A percentile compares a stretch with the other conserved stretches of the same genome.
phyloP scores from a whole-genome alignment of 2,888 invertebrate species.

The Anoncus sp. region DNA sequence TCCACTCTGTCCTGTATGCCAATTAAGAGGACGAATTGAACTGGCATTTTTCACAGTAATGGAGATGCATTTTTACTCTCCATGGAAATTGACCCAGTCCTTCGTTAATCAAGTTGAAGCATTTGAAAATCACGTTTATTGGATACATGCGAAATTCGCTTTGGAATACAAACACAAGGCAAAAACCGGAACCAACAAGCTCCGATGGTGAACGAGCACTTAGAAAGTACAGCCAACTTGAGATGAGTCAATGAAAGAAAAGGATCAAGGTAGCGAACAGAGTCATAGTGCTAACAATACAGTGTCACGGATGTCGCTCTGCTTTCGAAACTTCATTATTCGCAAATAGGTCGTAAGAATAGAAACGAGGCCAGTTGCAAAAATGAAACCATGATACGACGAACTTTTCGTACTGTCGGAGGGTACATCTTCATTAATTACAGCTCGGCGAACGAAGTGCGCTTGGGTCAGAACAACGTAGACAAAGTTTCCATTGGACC shows the following conservation, averaged over 20 bases:
- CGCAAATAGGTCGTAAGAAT: slow-evolving; percentile 19
- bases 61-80: no score
- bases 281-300: neutral
- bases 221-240: slow-evolving; percentile 15
- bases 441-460: slow-evolving; percentile 27
- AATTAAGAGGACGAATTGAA: no score
- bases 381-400: slow-evolving; percentile 22
- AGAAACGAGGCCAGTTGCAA: neutral
- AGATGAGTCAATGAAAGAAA: slow-evolving; percentile 2
- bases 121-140: no score
- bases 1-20: no score
- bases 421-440: slow-evolving; percentile 31
- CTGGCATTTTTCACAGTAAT: no score
- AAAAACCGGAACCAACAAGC: no score
- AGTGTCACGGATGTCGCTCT: slow-evolving; percentile 8
- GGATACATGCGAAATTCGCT: no score
- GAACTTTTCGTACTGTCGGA: slow-evolving; percentile 41
- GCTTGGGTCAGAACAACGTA: slow-evolving; percentile 15
- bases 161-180: no score
- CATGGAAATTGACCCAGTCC: no score
- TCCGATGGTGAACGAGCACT: neutral
- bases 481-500: slow-evolving; percentile 25
- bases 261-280: slow-evolving; percentile 1
- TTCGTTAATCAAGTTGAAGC: no score
- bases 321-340: slow-evolving; percentile 37